Percentiles rank a stretch among this genome's conserved stretches.
Evolutionary conservation across 1,140 invertebrate genomes (phyloP).

Genomic region (Drosophila santomea): DNA sequence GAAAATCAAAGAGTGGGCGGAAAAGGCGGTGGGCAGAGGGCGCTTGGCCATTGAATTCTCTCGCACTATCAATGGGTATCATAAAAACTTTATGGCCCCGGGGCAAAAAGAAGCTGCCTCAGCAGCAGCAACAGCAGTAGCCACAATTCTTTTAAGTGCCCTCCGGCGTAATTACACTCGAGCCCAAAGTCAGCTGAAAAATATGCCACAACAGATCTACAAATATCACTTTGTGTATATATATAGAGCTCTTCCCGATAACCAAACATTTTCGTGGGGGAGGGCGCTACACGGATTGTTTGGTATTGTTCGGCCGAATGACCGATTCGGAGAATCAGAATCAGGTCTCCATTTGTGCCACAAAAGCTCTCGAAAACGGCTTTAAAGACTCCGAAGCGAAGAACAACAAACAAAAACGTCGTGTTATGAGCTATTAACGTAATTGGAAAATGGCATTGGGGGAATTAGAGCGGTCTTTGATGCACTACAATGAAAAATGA

Average conservation of each 20-base stretch:
- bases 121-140: conserved; percentile 27
- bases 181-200: conserved; percentile 78
- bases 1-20: neutral
- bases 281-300: conserved; percentile 49
- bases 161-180: conserved; percentile 73
- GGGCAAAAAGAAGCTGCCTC: conserved; percentile 41
- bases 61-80: conserved; percentile 77
- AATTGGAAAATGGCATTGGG: conserved; percentile 72
- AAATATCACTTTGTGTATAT: conserved; percentile 51
- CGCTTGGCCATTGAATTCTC: conserved; percentile 50
- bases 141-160: conserved; percentile 77
- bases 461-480: conserved; percentile 51
- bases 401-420: conserved; percentile 77
- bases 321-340: conserved; percentile 69
- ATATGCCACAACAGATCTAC: conserved; percentile 66
- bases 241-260: conserved; percentile 16
- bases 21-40: neutral
- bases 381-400: conserved; percentile 49
- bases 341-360: conserved; percentile 57
- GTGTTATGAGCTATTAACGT: conserved; percentile 79
- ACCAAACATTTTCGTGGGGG: conserved; percentile 29
- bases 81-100: conserved; percentile 80
- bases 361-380: conserved; percentile 34
- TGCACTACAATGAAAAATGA: conserved; percentile 51
- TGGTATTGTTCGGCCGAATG: conserved; percentile 39